Base-by-base conservation (phyloP, 2,113 vertebrate species). In the Corythoichthys intestinalis region DNA sequence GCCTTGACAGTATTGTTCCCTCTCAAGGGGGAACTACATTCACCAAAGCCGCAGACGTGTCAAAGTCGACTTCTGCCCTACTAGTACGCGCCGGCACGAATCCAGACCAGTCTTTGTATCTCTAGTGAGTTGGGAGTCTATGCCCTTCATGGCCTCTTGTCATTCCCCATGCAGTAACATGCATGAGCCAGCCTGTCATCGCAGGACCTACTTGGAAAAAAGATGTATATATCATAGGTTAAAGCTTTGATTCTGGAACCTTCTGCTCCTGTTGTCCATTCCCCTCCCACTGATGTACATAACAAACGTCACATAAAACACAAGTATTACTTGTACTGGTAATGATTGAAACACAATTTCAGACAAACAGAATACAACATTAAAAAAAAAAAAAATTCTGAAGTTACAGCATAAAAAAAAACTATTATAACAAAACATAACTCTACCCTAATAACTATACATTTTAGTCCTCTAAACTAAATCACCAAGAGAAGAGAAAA, bases 41-140 rank as follows among this genome's bases (percentile, higher is more conserved):
- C 83, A 74, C 79, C 57, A 35, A 70, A 84, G 84, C 74, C 68
- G 52, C 65, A 76, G 67, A 78, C 73, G 66, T 77, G 74, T 85
- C 74, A 79, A 75, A 80, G 59, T 47, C 2, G n/a, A 48, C 61
- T 63, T 34, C 69, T 60, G 49, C 67, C 59, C 70, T 65, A 69
- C 72, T 48, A 54, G 41, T 76, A 64, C 61, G 70, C 63, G 67
- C 73, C 60, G 61, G 57, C 81, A 78, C 67, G 76, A 67, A 74
- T 73, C 65, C 78, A 81, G 71, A 76, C 74, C 70, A 74, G 75
- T 63, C 64, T 69, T 7, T 10, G 65, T 66, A 62, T 79, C 74
- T 60, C 20, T 60, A 15, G 46, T 39, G 20, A 56, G 53, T 56
- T 39, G n/a, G 9, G 37, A 66, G 28, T 49, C 56, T 67, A 38